Evolutionary conservation across 92 coral and sea anemone species (phyloP).

Genomic region (Porites evermanni): DNA sequence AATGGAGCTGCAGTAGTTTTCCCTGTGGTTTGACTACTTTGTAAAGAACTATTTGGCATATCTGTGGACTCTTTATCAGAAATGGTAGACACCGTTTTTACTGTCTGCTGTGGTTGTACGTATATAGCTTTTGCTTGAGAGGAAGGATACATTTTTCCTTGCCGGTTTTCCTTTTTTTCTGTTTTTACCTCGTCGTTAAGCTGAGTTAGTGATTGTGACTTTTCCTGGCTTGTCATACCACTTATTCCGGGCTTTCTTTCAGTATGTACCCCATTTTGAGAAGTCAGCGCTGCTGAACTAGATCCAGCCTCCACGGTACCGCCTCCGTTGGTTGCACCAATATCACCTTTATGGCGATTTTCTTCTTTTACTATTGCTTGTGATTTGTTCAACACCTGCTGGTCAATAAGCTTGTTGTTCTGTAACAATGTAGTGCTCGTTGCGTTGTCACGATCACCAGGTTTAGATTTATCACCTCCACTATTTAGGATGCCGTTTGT

Average conservation of each 20-base stretch:
- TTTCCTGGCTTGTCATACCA: neutral
- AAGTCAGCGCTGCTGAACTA: neutral
- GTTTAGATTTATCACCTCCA: neutral
- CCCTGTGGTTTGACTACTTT: neutral
- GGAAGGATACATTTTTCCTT: neutral
- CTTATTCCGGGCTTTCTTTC: neutral
- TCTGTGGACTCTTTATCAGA: neutral
- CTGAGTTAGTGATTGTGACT: constrained; percentile 5
- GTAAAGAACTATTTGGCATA: neutral
- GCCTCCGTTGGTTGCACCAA: neutral
- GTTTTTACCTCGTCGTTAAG: neutral
- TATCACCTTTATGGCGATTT: neutral
- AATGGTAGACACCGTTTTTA: neutral
- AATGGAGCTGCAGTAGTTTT: neutral
- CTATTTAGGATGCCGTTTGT: neutral
- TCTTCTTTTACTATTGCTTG: neutral
- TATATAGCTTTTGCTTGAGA: neutral
- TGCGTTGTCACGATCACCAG: neutral
- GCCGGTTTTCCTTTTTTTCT: neutral
- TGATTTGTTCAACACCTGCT: neutral
- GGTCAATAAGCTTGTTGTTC: neutral
- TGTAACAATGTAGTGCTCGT: neutral
- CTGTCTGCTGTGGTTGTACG: constrained; percentile 10
- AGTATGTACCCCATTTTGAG: neutral
- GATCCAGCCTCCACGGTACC: neutral